phyloP scores from a whole-genome alignment of 2,888 invertebrate species.

The Eupithecia tripunctaria region DNA sequence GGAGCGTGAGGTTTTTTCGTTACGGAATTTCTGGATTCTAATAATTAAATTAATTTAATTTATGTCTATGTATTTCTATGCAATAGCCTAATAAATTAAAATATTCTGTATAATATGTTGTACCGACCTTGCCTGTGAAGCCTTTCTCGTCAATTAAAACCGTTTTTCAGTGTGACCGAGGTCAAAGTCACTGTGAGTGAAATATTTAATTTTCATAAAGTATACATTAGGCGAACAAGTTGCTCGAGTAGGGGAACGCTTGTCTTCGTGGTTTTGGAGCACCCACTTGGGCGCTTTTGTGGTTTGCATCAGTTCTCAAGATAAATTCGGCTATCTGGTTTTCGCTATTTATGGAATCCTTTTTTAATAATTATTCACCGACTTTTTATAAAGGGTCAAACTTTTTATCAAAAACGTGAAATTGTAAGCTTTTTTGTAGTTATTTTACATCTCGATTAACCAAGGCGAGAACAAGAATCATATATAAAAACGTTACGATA shows the following conservation, averaged over 20 bases:
- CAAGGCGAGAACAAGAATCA: too few species aligned
- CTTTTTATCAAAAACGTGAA: too few species aligned
- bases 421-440: background rate
- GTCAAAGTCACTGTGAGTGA: slow-evolving; percentile 64
- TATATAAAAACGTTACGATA: too few species aligned
- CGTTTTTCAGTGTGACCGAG: background rate
- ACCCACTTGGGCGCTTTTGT: background rate
- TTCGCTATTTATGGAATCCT: background rate
- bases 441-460: background rate
- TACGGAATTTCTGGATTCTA: too few species aligned
- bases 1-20: too few species aligned
- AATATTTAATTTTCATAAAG: slow-evolving; percentile 85
- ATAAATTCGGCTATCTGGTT: background rate
- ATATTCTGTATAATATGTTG: too few species aligned
- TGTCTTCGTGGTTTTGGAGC: slow-evolving; percentile 42
- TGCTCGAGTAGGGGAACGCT: slow-evolving; percentile 52
- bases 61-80: too few species aligned
- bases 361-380: background rate
- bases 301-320: background rate
- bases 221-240: slow-evolving; percentile 75
- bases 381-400: background rate
- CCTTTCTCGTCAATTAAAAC: background rate
- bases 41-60: too few species aligned
- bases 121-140: background rate
- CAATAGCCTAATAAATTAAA: too few species aligned